Base-by-base conservation (phyloP, 1,140 invertebrate species). In the Platyura marginata region DNA sequence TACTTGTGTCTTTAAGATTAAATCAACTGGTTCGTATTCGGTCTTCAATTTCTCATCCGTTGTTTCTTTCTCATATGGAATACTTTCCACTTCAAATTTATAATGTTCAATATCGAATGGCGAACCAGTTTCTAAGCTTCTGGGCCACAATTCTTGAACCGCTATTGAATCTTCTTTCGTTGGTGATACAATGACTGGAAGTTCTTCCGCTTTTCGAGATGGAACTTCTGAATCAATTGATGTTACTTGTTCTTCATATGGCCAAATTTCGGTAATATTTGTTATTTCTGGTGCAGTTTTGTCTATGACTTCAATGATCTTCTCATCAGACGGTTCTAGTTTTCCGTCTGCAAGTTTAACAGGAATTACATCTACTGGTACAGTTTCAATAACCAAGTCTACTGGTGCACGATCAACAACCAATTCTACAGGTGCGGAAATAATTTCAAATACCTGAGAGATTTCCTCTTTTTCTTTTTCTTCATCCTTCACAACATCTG, bases 201-300 rank as follows among this genome's bases (percentile, higher is more conserved):
- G 21, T 9, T 5, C 15, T 5, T 13, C 21, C 3, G 2, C 21
- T 4, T 11, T 9, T 21, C 3, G 5, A 6, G 21, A n/a, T 21
- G 20, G 11, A 3, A 9, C 9, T 13, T 9, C 20, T 23, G 16
- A n/a, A 11, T 13, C 4, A 6, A 9, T 3, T 18, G 13, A 11
- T 3, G 15, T 11, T 5, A 60, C 42, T 45, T 60, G 55, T 46
- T 61, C 54, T 47, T 59, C 51, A 34, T 43, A 18, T 22, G 58
- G 58, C 58, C 58, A 61, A 46, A 61, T 61, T 16, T 59, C 55
- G 16, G 49, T 40, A 34, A 61, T 52, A 43, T 61, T 49, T n/a
- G n/a, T n/a, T n/a, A n/a, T n/a, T n/a, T n/a, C n/a, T n/a, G n/a
- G n/a, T n/a, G n/a, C n/a, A n/a, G n/a, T n/a, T n/a, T n/a, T n/a